Base-by-base conservation (phyloP, 2,113 vertebrate species). In the Rutilus rutilus region DNA sequence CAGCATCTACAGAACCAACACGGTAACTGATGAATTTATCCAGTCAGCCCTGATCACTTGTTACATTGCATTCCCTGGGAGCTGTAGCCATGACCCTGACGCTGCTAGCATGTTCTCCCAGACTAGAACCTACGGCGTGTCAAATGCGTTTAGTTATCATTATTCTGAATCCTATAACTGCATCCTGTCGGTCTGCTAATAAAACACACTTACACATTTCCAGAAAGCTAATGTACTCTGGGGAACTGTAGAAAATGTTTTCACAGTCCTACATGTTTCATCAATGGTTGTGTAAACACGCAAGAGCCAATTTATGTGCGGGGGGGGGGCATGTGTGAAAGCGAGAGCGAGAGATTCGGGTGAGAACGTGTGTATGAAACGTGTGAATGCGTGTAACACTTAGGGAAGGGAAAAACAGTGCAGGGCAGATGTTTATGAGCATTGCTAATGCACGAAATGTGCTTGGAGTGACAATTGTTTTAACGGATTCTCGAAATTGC, bases 191-290 rank as follows among this genome's bases (percentile, higher is more conserved):
- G 73, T 62, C 93, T 94, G 89, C 93, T 92, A 93, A 93, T 92
- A 92, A 91, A 92, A 93, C 90, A 93, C 93, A 93, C 92, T 54
- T 33, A 30, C 39, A 93, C 91, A 90, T 91, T 94, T 91, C 92
- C 92, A 85, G 90, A 91, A 93, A 9, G 90, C 93, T 93, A 92
- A 95, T 95, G 94, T 92, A 90, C 93, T 92, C 91, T 88, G 87
- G 90, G 91, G 92, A 93, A 86, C 71, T 81, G 90, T 78, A 92
- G 92, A 93, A 93, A 92, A 90, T 91, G 90, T 88, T 91, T 87
- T 88, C 90, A 89, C 90, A 87, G 86, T 71, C 74, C 89, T 91
- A 89, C 85, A 86, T 89, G 88, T 91, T 91, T 93, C 91, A 89
- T 92, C 89, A 92, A 90, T 80, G 88, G 89, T 90, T 75, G 74